Evolutionary conservation across 2,113 vertebrate genomes (phyloP), one percentile per base, ranked within the genome.

Genomic region (Hippocampus abdominalis): DNA sequence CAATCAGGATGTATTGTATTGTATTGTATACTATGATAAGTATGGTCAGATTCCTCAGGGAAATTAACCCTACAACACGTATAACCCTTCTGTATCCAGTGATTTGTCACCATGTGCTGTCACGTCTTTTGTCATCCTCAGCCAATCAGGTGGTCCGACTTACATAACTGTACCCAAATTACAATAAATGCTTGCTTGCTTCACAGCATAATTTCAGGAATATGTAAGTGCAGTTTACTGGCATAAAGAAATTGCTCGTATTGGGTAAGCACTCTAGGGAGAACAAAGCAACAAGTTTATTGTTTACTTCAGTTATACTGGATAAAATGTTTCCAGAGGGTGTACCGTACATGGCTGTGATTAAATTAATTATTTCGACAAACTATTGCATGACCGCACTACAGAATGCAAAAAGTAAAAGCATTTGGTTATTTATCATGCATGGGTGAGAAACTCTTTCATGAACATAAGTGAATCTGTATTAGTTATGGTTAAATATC

Each of bases 251-350:
- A 7, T 13, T 29, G 8, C 29, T 21, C 15, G 57, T 44, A 29
- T 20, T 6, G 21, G 48, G 27, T 49, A n/a, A 8, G 36, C 13
- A n/a, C n/a, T n/a, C n/a, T n/a, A n/a, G n/a, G 8, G 23, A 12
- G 21, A 49, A 63, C 10, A 74, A 70, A 60, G 49, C 1, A 46
- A 10, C 36, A 1, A 3, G 64, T 70, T 13, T 70, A 75, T 12
- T 11, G 32, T 75, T 71, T 70, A 72, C 42, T 32, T 39, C 13
- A 2, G 1, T 4, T 42, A 42, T 75, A 32, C 76, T 32, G 9
- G 16, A 8, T 25, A 4, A 56, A n/a, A 8, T 8, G 20, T 51
- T n/a, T 51, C n/a, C 49, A 51, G 36, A n/a, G 60, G 11, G 27
- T 3, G 8, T 8, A n/a, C n/a, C n/a, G n/a, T n/a, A n/a, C n/a